A percentile compares a stretch with the other conserved stretches of the same genome.
Evolutionary conservation across 2,888 invertebrate species (phyloP).

Genomic region (Lasioglossum malachurum): DNA sequence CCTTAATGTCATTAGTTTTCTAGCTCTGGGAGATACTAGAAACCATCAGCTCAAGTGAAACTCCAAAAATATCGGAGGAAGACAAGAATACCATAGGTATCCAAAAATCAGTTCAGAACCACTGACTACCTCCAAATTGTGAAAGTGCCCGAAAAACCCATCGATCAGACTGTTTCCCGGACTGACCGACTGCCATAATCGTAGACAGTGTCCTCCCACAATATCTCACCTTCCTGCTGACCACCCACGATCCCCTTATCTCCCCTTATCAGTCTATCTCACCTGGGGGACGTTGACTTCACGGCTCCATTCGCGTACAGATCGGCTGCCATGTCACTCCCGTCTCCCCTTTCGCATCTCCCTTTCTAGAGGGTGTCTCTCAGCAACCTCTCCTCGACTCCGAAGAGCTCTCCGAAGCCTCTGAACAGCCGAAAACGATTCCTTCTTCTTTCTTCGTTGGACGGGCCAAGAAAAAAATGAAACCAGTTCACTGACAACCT

Average conservation of each 20-base stretch:
- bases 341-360: constrained; percentile 56
- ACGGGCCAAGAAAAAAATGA: not conserved
- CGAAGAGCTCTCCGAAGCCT: not conserved
- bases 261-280: constrained; percentile 47
- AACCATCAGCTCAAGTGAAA: not conserved
- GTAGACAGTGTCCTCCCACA: not conserved
- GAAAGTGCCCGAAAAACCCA: not conserved
- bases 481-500: constrained; percentile 57
- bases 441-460: not conserved
- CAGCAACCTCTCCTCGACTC: not conserved
- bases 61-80: not conserved
- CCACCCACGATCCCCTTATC: not conserved
- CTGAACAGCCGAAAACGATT: not conserved
- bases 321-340: constrained; percentile 80
- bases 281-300: constrained; percentile 79
- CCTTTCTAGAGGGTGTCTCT: not conserved
- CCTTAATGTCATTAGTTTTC: not conserved
- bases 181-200: not conserved
- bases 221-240: not conserved
- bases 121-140: not conserved
- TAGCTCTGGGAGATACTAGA: not conserved
- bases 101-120: not conserved
- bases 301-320: constrained; percentile 80
- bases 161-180: not conserved
- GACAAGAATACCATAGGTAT: not conserved